Conservation (phyloP, 2,797 vertebrate species). For the Sternotherus odoratus region DNA sequence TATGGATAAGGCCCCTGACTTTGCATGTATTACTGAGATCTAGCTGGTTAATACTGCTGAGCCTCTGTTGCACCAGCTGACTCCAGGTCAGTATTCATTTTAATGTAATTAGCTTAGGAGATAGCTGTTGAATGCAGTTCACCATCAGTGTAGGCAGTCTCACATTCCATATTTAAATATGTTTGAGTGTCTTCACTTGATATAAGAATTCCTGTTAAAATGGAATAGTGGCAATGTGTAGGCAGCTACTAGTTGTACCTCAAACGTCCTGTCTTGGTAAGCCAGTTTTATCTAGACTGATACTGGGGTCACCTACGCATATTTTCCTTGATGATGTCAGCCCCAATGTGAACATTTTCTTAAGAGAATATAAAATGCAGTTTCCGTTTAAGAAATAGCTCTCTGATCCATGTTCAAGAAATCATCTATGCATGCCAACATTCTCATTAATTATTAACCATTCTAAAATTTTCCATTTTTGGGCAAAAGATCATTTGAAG, state of each 20-base stretch:
- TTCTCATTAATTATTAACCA: background rate
- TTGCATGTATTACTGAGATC: background rate
- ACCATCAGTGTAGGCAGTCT: accelerated
- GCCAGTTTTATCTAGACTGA: background rate
- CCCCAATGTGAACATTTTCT: background rate
- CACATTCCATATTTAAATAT: background rate
- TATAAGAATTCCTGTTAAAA: background rate
- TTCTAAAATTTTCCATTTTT: background rate
- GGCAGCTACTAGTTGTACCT: background rate
- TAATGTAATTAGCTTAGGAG: background rate
- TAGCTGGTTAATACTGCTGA: background rate
- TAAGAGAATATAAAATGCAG: background rate
- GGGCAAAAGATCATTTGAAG: background rate
- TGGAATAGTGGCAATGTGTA: background rate
- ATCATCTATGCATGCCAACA: background rate
- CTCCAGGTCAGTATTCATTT: background rate
- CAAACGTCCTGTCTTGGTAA: background rate
- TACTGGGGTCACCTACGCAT: background rate
- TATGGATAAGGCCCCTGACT: background rate
- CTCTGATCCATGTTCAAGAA: background rate
- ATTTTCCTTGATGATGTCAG: background rate
- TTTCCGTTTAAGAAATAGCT: background rate
- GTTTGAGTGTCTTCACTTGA: background rate
- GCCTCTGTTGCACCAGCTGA: background rate
- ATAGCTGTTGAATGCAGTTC: background rate